Percentiles rank a stretch among this genome's conserved stretches.
These are phyloP conservation scores for Acleris sparsana DNA, from an alignment of 2,888 invertebrate genomes.

Conservation along the genomic window DNA sequence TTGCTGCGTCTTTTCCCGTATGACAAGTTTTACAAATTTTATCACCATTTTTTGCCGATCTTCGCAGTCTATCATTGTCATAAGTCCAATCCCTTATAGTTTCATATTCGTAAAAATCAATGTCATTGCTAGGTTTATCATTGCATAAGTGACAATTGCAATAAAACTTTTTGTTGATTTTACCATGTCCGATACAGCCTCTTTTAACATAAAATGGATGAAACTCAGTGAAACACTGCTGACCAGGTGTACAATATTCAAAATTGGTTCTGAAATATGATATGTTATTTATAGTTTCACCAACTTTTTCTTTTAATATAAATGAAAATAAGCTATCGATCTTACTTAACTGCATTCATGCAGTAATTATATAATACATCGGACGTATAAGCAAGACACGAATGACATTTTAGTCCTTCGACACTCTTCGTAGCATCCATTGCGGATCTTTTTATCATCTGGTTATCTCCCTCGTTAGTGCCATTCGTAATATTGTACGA, in stretches of 20 bases:
- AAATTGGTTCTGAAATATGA: constrained; percentile 43
- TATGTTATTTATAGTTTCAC: no score
- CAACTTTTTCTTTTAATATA: no score
- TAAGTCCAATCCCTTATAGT: constrained; percentile 62
- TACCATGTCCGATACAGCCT: constrained; percentile 57
- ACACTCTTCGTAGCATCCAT: no score
- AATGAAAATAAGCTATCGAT: no score
- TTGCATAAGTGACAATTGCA: constrained; percentile 73
- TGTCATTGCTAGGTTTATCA: constrained; percentile 59
- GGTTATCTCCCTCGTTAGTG: constrained; percentile 13
- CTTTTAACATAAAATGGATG: constrained; percentile 63
- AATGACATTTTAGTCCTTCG: constrained; percentile 48
- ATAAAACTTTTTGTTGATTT: constrained; percentile 61
- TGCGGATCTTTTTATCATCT: constrained; percentile 41
- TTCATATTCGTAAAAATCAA: constrained; percentile 57
- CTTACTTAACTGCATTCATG: background rate
- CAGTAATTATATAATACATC: background rate
- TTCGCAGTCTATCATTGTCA: constrained; percentile 59
- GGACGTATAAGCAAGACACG: constrained; percentile 49
- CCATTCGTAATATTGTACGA: constrained; percentile 40
- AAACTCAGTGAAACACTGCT: constrained; percentile 62
- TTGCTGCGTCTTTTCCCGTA: constrained; percentile 38
- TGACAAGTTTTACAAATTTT: constrained; percentile 65
- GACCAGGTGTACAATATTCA: constrained; percentile 50
- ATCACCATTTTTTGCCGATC: constrained; percentile 47